These are phyloP conservation scores for Sander vitreus DNA, from an alignment of 2,113 vertebrate genomes.

Conservation along the genomic window DNA sequence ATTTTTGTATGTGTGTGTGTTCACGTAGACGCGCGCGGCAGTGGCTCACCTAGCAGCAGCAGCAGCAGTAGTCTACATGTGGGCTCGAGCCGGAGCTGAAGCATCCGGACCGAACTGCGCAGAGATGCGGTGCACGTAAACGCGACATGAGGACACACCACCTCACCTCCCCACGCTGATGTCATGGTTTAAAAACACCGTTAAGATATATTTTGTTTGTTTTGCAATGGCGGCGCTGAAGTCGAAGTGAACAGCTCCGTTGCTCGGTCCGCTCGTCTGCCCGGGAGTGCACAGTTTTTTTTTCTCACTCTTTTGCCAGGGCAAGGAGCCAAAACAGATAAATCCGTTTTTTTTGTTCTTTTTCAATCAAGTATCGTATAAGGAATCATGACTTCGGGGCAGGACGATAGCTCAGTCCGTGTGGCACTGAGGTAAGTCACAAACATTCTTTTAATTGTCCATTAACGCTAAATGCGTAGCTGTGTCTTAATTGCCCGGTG, in stretches of 20 bases:
- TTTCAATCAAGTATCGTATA: background rate
- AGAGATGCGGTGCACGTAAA: slow-evolving; percentile 51
- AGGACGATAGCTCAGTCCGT: slow-evolving; percentile 94
- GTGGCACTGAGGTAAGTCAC: slow-evolving; percentile 92
- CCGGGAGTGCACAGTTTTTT: slow-evolving; percentile 51
- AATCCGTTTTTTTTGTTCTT: slow-evolving; percentile 1
- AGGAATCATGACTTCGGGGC: slow-evolving; percentile 86
- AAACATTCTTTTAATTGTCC: background rate
- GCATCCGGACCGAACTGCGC: slow-evolving; percentile 38
- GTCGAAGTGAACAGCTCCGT: slow-evolving; percentile 56
- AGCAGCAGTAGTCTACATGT: slow-evolving; percentile 21
- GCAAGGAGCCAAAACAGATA: slow-evolving; percentile 13
- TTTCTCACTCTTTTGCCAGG: slow-evolving; percentile 13
- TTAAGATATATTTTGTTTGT: slow-evolving; percentile 2
- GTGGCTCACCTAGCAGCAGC: slow-evolving; percentile 32
- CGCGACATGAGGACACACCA: slow-evolving; percentile 26
- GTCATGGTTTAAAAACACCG: slow-evolving; percentile 1
- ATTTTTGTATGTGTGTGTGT: background rate
- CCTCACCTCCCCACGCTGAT: background rate
- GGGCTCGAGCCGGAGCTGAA: slow-evolving; percentile 28
- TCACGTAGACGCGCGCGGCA: slow-evolving; percentile 1
- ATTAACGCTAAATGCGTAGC: slow-evolving; percentile 24
- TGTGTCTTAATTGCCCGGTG: slow-evolving; percentile 26
- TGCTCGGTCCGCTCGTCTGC: slow-evolving; percentile 18
- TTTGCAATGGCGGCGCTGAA: slow-evolving; percentile 59